Base-by-base conservation (phyloP, 2,797 vertebrate species). In the Crotalus adamanteus region DNA sequence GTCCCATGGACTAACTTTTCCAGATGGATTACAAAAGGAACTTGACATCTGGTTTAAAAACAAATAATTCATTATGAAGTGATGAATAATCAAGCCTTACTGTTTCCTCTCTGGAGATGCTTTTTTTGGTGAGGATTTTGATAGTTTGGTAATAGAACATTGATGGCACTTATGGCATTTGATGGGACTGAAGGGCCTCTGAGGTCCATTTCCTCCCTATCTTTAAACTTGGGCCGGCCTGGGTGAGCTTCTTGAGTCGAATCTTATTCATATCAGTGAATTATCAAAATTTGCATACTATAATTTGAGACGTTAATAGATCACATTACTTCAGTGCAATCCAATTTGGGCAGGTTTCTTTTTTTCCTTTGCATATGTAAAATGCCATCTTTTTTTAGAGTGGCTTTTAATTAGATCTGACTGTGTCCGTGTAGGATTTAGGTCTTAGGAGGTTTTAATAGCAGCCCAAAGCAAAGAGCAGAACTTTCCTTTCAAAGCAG, bases 41-140 rank as follows among this genome's bases (percentile, higher is more conserved):
- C 95, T 96, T 96, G 96, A 97, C 95, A 95, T 97, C 97, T 97
- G 97, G 95, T 97, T 97, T 96, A 96, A 97, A 97, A 97, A 97
- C 97, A 97, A 97, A 97, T 97, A 96, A 96, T 97, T 97, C 97
- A 97, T 97, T 97, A 96, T 97, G 95, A 97, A 96, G 95, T 96
- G 92, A 93, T 95, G 97, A 98, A 97, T 98, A 97, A 97, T 97
- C 97, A 97, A 97, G 96, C 96, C 94, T 96, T 97, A 91, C 96
- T 93, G 94, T 95, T 97, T 92, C 96, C 96, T 97, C 96, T 97
- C 96, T 96, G 95, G 96, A 97, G 96, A 96, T 96, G 94, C 95
- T 95, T 93, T 96, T 97, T 91, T 97, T 96, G 96, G 96, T 97
- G 95, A 94, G 96, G 94, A 97, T 97, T 97, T 97, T 97, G 97